A percentile compares a stretch with the other conserved stretches of the same genome.
These are phyloP conservation scores for Phoxinus phoxinus DNA, from an alignment of 2,113 vertebrate genomes.

Conservation along the genomic window DNA sequence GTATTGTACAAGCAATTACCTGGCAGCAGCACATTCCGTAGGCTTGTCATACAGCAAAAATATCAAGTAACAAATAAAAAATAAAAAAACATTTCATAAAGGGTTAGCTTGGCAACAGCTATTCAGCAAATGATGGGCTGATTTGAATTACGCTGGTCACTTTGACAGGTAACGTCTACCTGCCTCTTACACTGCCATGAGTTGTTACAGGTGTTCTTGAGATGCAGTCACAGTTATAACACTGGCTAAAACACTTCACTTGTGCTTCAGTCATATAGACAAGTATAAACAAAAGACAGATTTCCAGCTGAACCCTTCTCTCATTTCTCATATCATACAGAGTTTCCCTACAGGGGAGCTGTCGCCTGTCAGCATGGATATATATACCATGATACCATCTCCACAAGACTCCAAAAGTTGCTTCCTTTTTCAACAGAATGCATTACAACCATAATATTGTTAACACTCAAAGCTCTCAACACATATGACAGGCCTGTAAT, in stretches of 20 bases:
- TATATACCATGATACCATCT: slow-evolving; percentile 13
- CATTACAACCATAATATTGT: neutral
- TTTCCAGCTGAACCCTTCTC: neutral
- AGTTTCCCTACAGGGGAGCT: neutral
- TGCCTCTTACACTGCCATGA: neutral
- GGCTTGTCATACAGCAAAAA: slow-evolving; percentile 23
- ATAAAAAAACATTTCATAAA: slow-evolving; percentile 15
- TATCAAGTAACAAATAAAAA: slow-evolving; percentile 22
- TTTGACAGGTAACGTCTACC: neutral
- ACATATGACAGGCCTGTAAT: neutral
- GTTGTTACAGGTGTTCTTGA: neutral
- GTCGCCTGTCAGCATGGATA: neutral
- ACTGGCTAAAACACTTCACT: neutral
- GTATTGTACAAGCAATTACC: slow-evolving; percentile 14
- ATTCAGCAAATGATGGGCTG: neutral
- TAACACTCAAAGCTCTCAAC: neutral
- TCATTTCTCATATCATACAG: neutral
- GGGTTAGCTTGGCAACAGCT: neutral
- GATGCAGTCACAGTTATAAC: neutral
- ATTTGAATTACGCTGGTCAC: neutral
- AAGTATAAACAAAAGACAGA: slow-evolving; percentile 10
- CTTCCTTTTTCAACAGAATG: neutral
- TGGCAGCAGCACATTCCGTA: neutral
- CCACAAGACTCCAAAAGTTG: neutral
- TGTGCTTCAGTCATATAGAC: neutral